Evolutionary conservation across 2,888 invertebrate species (phyloP).

Genomic region (Drosophila multiciliata): DNA sequence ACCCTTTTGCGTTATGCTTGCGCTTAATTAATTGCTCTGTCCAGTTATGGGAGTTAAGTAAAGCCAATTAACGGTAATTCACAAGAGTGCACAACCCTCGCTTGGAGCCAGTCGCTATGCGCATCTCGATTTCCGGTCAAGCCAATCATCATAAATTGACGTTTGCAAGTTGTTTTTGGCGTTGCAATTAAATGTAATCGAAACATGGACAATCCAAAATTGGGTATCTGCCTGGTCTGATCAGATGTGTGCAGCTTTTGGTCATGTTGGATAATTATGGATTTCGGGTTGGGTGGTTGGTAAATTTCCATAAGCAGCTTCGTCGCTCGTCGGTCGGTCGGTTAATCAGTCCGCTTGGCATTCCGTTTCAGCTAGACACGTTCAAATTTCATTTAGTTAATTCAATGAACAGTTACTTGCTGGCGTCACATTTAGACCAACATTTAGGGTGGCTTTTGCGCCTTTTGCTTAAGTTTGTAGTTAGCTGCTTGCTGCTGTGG

Average conservation of each 20-base stretch:
- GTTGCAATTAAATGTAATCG: conserved; percentile 68
- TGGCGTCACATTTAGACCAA: conserved; percentile 4
- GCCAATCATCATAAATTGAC: conserved; percentile 37
- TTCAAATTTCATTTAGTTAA: conserved; percentile 78
- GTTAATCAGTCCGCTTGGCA: conserved; percentile 61
- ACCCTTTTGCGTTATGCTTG: conserved; percentile 5
- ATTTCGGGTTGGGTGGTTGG: neutral
- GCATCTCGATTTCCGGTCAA: conserved; percentile 30
- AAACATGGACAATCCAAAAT: conserved; percentile 1
- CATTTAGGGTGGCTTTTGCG: conserved; percentile 8
- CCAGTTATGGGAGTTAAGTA: conserved; percentile 10
- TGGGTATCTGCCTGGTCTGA: neutral
- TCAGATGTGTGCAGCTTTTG: neutral
- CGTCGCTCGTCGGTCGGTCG: conserved; percentile 5
- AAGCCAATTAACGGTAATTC: conserved; percentile 18
- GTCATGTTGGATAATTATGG: too few relatives aligned
- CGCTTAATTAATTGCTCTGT: conserved; percentile 27
- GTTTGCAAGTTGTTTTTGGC: conserved; percentile 45
- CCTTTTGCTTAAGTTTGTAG: conserved; percentile 33
- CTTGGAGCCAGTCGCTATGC: neutral
- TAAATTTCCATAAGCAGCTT: conserved; percentile 45
- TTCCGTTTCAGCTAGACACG: conserved; percentile 55
- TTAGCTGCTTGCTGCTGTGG: conserved; percentile 44
- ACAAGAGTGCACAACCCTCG: neutral
- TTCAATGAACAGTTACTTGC: conserved; percentile 56